These are phyloP conservation scores for Notarius lentiginosus DNA, from an alignment of 2,113 vertebrate species.

Conservation along the genomic window DNA sequence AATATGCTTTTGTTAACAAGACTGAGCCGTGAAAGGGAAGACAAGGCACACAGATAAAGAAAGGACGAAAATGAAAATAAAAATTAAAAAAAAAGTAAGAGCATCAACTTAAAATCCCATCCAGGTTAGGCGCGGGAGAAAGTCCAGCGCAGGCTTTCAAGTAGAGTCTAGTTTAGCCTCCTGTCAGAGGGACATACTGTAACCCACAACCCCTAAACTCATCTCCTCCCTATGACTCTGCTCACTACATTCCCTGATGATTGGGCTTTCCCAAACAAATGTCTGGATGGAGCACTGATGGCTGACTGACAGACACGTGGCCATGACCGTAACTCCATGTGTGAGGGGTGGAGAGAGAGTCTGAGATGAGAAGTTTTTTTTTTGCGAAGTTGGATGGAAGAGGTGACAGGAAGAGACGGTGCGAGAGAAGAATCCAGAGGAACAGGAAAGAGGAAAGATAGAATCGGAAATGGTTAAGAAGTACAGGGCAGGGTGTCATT, in stretches of 20 bases:
- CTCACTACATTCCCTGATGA: constrained; percentile 37
- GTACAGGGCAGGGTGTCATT: constrained; percentile 82
- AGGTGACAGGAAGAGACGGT: constrained; percentile 61
- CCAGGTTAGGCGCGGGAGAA: constrained; percentile 52
- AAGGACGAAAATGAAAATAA: constrained; percentile 22
- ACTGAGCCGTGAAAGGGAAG: constrained; percentile 36
- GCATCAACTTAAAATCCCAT: constrained; percentile 49
- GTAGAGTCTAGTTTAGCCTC: constrained; percentile 35
- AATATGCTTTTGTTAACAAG: constrained; percentile 15
- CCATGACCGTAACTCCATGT: constrained; percentile 56
- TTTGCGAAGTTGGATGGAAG: constrained; percentile 43
- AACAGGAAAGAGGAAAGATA: constrained; percentile 44
- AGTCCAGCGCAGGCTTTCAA: constrained; percentile 41
- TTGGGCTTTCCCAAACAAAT: constrained; percentile 53
- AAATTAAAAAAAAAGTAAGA: constrained; percentile 41
- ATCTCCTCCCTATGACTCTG: constrained; percentile 22
- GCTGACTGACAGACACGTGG: constrained; percentile 61
- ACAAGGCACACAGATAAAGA: constrained; percentile 52
- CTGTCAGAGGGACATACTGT: not conserved
- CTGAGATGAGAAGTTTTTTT: constrained; percentile 56
- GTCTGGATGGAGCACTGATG: constrained; percentile 63
- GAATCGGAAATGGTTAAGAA: constrained; percentile 34
- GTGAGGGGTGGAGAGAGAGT: constrained; percentile 55
- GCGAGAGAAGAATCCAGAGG: constrained; percentile 57
- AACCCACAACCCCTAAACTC: constrained; percentile 30